A percentile compares a stretch with the other conserved stretches of the same genome.
Evolutionary conservation across 2,797 vertebrate species (phyloP).

Genomic region (Pachyuromys duprasi): DNA sequence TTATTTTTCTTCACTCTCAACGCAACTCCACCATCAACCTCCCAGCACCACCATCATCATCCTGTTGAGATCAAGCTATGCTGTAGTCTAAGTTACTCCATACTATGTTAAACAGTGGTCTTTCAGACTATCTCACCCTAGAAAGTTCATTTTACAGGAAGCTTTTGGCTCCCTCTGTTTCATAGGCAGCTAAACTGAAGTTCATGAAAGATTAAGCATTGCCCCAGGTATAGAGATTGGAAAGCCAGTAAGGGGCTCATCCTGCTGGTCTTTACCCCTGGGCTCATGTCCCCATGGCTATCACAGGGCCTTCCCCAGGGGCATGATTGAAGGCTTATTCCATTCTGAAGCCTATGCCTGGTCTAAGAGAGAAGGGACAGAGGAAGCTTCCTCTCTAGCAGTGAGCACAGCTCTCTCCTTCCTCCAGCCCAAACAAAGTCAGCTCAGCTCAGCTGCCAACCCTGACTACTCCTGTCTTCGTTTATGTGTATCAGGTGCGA

Average conservation of each 20-base stretch:
- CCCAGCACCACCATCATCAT: not conserved
- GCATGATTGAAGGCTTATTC: not conserved
- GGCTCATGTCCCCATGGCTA: fast-evolving
- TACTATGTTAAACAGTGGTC: not conserved
- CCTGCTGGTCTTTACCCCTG: not conserved
- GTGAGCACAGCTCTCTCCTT: not conserved
- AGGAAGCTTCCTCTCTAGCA: not conserved
- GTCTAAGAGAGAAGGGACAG: not conserved
- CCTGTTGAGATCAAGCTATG: not conserved
- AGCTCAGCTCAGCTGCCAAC: not conserved
- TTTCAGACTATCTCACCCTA: not conserved
- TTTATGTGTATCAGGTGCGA: not conserved
- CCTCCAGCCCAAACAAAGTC: not conserved
- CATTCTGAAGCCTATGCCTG: not conserved
- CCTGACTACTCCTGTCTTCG: not conserved
- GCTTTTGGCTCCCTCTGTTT: not conserved
- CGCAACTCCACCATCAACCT: not conserved
- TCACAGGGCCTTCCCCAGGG: not conserved
- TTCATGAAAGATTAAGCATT: not conserved
- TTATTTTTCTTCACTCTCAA: not conserved
- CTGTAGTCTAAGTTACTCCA: not conserved
- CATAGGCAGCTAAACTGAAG: not conserved
- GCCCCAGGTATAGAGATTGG: not conserved
- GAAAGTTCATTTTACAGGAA: not conserved
- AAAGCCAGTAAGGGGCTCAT: not conserved